phyloP scores from a whole-genome alignment of 1,140 invertebrate genomes.

The Pogonomyrmex californicus region DNA sequence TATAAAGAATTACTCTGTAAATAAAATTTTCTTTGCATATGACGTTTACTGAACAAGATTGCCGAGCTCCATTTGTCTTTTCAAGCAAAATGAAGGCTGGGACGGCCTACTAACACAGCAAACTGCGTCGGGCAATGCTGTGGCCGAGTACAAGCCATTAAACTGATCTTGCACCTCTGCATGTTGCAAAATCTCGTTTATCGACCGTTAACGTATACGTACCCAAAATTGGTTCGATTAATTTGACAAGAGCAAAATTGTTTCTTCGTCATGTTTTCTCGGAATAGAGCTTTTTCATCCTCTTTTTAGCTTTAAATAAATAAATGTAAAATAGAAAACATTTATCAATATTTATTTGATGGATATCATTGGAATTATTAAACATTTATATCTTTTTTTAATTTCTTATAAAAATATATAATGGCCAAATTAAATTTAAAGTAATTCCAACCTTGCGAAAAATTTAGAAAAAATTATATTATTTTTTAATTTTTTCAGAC shows the following conservation, averaged over 20 bases:
- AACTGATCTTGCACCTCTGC: conserved; percentile 49
- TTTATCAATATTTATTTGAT: neutral
- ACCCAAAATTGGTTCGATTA: conserved; percentile 46
- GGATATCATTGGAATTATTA: neutral
- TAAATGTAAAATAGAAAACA: neutral
- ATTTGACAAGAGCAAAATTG: conserved; percentile 20
- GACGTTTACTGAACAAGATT: conserved; percentile 40
- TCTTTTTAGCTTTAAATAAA: neutral
- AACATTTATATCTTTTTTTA: conserved; percentile 8
- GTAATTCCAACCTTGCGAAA: neutral
- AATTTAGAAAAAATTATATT: neutral
- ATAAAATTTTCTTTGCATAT: conserved; percentile 26
- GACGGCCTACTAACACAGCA: conserved; percentile 56
- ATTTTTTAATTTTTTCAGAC: neutral
- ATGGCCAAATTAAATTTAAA: neutral
- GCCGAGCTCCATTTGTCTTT: conserved; percentile 40
- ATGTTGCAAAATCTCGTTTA: conserved; percentile 59
- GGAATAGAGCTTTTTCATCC: neutral
- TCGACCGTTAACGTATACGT: conserved; percentile 51
- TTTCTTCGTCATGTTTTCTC: neutral
- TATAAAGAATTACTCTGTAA: conserved; percentile 6
- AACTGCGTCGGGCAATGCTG: conserved; percentile 48
- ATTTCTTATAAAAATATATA: neutral
- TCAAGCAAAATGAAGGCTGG: conserved; percentile 38
- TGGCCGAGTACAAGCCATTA: conserved; percentile 53